Evolutionary conservation across 1,140 invertebrate genomes (phyloP).

Genomic region (Eueides isabella): DNA sequence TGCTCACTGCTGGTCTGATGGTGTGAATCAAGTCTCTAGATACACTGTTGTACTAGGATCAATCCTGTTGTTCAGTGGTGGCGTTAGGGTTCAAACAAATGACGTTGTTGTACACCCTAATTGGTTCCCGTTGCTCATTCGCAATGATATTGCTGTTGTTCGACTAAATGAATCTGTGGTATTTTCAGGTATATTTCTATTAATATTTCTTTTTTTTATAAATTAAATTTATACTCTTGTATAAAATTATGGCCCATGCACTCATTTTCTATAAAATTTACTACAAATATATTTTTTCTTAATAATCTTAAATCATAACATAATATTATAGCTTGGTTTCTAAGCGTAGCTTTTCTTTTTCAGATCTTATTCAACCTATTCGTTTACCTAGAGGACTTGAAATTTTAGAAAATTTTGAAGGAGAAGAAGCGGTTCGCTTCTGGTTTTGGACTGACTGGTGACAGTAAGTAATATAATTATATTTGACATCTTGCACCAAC

Average conservation of each 20-base stretch:
- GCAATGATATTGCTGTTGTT: constrained; percentile 56
- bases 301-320: too few relatives aligned
- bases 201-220: too few relatives aligned
- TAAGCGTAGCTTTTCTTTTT: constrained; percentile 26
- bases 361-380: constrained; percentile 47
- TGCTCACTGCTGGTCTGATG: constrained; percentile 60
- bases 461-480: too few relatives aligned
- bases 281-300: too few relatives aligned
- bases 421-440: constrained; percentile 46
- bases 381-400: constrained; percentile 44
- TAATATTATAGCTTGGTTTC: too few relatives aligned
- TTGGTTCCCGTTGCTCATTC: constrained; percentile 39
- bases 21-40: constrained; percentile 45
- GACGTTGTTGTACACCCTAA: constrained; percentile 44
- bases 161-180: constrained; percentile 53
- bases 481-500: too few relatives aligned
- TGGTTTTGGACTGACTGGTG: constrained; percentile 43
- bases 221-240: too few relatives aligned
- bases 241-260: too few relatives aligned
- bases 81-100: constrained; percentile 43
- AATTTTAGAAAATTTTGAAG: constrained; percentile 38
- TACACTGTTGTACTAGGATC: constrained; percentile 55
- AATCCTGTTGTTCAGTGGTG: constrained; percentile 47
- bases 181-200: constrained; percentile 57
- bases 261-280: too few relatives aligned